Evolutionary conservation across 2,797 vertebrate genomes (phyloP).

Genomic region (Mycteria americana): DNA sequence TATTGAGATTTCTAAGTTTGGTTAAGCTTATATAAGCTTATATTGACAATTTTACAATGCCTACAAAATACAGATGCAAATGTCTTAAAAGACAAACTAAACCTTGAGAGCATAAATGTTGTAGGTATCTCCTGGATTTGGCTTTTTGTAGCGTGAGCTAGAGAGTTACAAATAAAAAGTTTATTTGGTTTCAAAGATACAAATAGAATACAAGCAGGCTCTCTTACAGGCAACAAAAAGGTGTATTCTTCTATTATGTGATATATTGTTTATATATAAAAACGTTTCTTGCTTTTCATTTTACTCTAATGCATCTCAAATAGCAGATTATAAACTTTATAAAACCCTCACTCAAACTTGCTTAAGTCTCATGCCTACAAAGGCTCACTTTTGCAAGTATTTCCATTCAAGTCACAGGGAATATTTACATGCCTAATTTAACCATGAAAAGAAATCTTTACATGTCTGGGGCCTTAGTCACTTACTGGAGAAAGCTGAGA

Average conservation of each 20-base stretch:
- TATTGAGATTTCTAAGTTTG: neutral
- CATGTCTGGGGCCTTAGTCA: neutral
- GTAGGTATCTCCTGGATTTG: neutral
- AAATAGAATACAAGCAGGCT: neutral
- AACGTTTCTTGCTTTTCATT: neutral
- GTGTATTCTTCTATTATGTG: neutral
- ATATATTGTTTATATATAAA: neutral
- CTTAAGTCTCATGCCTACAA: neutral
- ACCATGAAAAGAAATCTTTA: neutral
- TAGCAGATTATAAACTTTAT: slow-evolving; percentile 14
- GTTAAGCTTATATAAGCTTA: neutral
- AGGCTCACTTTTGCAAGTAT: neutral
- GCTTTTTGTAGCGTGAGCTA: neutral
- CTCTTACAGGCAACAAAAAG: neutral
- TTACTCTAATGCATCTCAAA: neutral
- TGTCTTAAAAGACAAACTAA: neutral
- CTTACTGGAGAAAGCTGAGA: neutral
- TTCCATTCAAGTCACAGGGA: neutral
- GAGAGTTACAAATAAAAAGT: neutral
- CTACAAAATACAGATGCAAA: neutral
- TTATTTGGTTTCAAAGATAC: neutral
- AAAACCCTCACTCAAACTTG: neutral
- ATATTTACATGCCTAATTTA: neutral
- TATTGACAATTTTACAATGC: neutral
- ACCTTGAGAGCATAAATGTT: neutral